Evolutionary conservation across 37 sponge, comb jelly and placozoan genomes (phyloP), one percentile per base, ranked within the genome.

Genomic region (Theonella swinhoei): DNA sequence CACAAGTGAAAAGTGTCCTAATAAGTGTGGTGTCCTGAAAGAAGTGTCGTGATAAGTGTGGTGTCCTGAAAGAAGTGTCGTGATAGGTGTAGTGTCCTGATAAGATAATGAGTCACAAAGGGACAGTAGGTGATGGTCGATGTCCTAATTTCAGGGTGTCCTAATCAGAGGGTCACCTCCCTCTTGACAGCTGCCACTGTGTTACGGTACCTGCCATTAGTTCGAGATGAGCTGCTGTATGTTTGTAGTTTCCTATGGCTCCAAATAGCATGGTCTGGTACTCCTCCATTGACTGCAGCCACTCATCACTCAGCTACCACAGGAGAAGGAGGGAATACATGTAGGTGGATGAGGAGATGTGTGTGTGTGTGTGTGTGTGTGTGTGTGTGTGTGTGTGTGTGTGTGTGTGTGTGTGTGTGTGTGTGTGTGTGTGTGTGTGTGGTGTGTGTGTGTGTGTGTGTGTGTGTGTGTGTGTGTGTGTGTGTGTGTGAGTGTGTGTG

Each of bases 231-330:
- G n/a, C 39, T 0, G 73, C 43, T 8, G 61, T 35, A 4, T 66
- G 43, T 22, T 66, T 54, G 62, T 88, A 75, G 29, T 7, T 0
- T 0, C 37, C 32, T 24, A 76, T 43, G 39, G 77, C 80, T 11
- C 75, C 82, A 36, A 60, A 64, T 42, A 81, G 75, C 40, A 81
- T 59, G 28, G 70, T 30, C 69, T 88, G 88, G 61, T 88, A 76
- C 63, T 68, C 60, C 30, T 75, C 35, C 19, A 88, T 26, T 33
- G 54, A 4, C 7, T 63, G 64, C 26, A 39, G 39, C 83, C 84
- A 83, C 7, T 41, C 64, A 9, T 83, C 89, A 38, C 58, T 69
- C 79, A 89, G 42, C 88, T 88, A 35, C 33, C 37, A 40, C 1
- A 0, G 68, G 23, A 39, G 28, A 30, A 4, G n/a, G 24, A 29